Conservation (phyloP, 2,113 vertebrate genomes). For the Pantherophis guttatus region DNA sequence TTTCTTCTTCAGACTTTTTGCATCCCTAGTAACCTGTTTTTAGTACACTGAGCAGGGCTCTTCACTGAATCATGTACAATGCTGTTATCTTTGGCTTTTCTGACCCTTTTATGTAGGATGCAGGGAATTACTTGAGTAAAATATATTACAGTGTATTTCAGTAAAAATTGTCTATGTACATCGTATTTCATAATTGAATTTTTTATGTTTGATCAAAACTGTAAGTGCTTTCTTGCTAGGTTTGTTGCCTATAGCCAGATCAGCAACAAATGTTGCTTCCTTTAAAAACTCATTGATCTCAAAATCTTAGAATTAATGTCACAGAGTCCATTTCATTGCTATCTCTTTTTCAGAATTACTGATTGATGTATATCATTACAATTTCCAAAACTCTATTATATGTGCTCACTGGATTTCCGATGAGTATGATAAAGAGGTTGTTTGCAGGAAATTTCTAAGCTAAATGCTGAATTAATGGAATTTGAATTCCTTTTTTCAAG, state of each 20-base stretch:
- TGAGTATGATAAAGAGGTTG: background rate
- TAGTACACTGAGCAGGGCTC: background rate
- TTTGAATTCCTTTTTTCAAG: background rate
- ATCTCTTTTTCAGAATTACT: background rate
- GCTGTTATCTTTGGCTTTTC: background rate
- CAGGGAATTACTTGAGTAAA: background rate
- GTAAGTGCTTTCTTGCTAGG: background rate
- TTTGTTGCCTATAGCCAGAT: background rate
- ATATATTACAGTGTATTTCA: background rate
- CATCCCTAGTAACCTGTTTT: background rate
- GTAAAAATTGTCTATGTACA: background rate
- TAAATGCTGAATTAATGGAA: background rate
- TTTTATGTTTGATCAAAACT: background rate
- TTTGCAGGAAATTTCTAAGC: background rate
- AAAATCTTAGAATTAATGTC: background rate
- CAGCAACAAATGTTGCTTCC: background rate
- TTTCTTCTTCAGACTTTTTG: background rate
- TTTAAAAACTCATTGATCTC: background rate
- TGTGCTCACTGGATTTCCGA: background rate
- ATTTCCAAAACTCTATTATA: background rate
- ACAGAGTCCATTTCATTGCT: background rate
- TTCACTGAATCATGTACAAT: background rate
- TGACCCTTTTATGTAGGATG: slow-evolving; percentile 1
- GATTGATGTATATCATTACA: background rate
- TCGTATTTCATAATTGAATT: background rate